phyloP scores from a whole-genome alignment of 2,888 invertebrate species.

The Danaus chrysippus region DNA sequence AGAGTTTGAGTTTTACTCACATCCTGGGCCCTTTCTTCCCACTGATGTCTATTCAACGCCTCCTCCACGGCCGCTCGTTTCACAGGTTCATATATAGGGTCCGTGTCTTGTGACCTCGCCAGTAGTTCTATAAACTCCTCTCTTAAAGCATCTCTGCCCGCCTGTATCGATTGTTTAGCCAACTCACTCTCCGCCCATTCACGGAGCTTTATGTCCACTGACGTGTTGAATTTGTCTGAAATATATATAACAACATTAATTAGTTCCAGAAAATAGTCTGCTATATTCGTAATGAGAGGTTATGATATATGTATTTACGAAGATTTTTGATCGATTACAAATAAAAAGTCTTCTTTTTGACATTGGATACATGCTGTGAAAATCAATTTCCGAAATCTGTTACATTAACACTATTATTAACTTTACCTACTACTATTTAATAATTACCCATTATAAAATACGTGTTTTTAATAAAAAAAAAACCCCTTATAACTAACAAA shows the following conservation, averaged over 20 bases:
- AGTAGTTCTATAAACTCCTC: constrained; percentile 60
- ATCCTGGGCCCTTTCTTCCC: constrained; percentile 93
- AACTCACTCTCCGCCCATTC: constrained; percentile 97
- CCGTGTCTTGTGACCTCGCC: constrained; percentile 81
- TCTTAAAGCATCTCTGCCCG: constrained; percentile 86
- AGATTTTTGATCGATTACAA: no score
- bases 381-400: no score
- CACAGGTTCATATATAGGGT: constrained; percentile 93
- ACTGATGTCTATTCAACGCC: constrained; percentile 90
- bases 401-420: no score
- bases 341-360: no score
- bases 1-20: no score
- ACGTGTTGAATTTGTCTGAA: constrained; percentile 89
- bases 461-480: no score
- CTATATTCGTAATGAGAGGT: no score
- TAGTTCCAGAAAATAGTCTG: not conserved
- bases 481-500: no score
- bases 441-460: no score
- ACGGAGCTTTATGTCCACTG: constrained; percentile 95
- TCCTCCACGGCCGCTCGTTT: constrained; percentile 93
- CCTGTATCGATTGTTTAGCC: constrained; percentile 82
- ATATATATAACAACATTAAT: not conserved
- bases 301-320: no score
- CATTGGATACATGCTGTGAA: no score
- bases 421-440: no score